These are phyloP conservation scores for Sparus aurata DNA, from an alignment of 2,797 vertebrate species.

Conservation along the genomic window DNA sequence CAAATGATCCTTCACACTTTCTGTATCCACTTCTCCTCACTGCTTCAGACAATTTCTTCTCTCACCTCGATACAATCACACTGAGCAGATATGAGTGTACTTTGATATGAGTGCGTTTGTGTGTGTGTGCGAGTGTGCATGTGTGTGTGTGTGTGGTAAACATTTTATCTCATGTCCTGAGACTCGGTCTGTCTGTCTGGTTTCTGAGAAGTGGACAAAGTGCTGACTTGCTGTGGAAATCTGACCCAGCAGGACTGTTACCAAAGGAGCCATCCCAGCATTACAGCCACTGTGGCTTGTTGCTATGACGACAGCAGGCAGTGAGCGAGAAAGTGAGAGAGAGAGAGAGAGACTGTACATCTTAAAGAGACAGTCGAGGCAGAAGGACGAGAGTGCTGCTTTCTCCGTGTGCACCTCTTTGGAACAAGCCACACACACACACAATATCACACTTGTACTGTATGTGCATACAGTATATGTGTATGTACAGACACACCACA, in stretches of 20 bases:
- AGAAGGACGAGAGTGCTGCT: background rate
- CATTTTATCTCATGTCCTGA: background rate
- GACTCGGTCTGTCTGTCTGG: background rate
- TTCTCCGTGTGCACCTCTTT: background rate
- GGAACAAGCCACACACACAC: background rate
- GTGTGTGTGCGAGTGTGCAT: no score
- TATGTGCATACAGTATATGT: background rate
- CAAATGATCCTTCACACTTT: background rate
- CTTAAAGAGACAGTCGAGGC: constrained; percentile 50
- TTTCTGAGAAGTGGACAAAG: constrained; percentile 30
- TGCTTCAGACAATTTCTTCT: constrained; percentile 6
- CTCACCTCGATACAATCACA: background rate
- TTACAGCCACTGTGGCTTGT: constrained; percentile 58
- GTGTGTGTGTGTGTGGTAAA: background rate
- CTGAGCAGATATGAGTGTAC: background rate
- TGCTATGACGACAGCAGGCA: constrained; percentile 79
- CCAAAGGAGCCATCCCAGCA: constrained; percentile 31
- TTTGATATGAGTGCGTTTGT: no score
- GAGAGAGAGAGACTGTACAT: background rate
- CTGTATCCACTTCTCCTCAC: constrained; percentile 24
- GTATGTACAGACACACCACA: constrained; percentile 15
- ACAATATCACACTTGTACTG: background rate
- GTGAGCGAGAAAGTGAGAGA: constrained; percentile 1
- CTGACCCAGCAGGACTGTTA: constrained; percentile 47
- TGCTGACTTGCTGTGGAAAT: constrained; percentile 55